Evolutionary conservation across 2,113 vertebrate genomes (phyloP).

Genomic region (Donacobius atricapilla): DNA sequence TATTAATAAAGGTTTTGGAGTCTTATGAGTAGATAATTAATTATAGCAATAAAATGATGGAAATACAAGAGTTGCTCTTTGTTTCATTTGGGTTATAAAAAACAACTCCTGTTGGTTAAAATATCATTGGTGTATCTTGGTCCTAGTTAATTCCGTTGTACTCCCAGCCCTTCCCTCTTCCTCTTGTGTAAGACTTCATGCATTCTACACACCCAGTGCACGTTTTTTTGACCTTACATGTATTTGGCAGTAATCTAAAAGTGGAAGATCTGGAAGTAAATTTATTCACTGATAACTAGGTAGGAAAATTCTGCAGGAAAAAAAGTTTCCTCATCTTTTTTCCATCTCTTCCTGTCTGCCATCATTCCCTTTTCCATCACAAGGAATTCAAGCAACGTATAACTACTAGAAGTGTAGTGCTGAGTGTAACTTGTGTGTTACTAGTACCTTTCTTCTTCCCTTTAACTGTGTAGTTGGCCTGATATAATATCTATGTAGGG

Average conservation of each 20-base stretch:
- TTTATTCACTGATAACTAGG: not conserved
- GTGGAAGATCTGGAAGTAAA: not conserved
- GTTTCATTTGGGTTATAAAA: not conserved
- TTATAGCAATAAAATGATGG: not conserved
- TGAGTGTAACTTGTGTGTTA: not conserved
- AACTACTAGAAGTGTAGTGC: not conserved
- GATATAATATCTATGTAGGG: not conserved
- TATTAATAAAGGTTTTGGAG: not conserved
- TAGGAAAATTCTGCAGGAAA: not conserved
- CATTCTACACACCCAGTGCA: rapidly evolving
- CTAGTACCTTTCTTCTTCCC: not conserved
- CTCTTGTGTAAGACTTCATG: not conserved
- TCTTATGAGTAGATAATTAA: not conserved
- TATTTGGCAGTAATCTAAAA: not conserved
- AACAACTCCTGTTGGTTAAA: not conserved
- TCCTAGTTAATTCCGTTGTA: not conserved
- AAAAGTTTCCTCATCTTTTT: not conserved
- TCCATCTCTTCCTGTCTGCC: not conserved
- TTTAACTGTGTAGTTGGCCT: not conserved
- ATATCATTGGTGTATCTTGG: not conserved
- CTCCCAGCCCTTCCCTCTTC: not conserved
- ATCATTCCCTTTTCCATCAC: not conserved
- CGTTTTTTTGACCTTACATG: not conserved
- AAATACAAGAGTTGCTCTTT: not conserved
- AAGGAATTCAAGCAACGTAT: not conserved